Evolutionary conservation across 2,888 invertebrate genomes (phyloP), one percentile per base, ranked within the genome.

Genomic region (Oscheius sp.): DNA sequence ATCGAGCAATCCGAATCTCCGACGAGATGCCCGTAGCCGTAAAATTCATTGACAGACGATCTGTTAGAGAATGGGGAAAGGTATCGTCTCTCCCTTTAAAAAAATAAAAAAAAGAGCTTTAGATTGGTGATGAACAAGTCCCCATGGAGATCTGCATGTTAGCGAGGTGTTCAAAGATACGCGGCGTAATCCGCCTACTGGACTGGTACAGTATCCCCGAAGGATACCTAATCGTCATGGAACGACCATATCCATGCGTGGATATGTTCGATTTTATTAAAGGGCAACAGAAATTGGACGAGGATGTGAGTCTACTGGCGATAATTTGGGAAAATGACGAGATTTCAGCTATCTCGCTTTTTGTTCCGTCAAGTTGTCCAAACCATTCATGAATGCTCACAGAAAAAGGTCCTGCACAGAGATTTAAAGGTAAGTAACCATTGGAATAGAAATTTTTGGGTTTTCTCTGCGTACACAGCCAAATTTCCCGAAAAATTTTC

Each of bases 121-220:
- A 85, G 85, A 72, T 87, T 23, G 83, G 84, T 53, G 86, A 87
- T 56, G 85, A 87, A 64, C 80, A 84, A 69, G 85, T 87, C 7
- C 87, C 87, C 16, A 84, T 86, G 84, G 87, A 87, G 76, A 86
- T 87, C 43, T 82, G 82, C 27, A 85, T 87, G 87, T 75, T 87
- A 46, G 80, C 81, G 5, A 77, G 80, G 61, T 86, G 85, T 70
- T 68, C 83, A 7, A 79, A 84, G 72, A 76, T 86, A 18, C 56
- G 74, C 13, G 77, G 87, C 45, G 85, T 86, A 0, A 86, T 87
- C 64, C 76, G 78, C 35, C 76, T 87, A 21, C 70, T 87, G 21
- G 86, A 87, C 63, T 87, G 87, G 87, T 87, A 81, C 80, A 76
- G 76, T 63, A 83, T 86, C 59, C 87, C 87, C 43, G 87, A 87